phyloP scores from a whole-genome alignment of 1,140 invertebrate species.

The Bathynomus jamesi region DNA sequence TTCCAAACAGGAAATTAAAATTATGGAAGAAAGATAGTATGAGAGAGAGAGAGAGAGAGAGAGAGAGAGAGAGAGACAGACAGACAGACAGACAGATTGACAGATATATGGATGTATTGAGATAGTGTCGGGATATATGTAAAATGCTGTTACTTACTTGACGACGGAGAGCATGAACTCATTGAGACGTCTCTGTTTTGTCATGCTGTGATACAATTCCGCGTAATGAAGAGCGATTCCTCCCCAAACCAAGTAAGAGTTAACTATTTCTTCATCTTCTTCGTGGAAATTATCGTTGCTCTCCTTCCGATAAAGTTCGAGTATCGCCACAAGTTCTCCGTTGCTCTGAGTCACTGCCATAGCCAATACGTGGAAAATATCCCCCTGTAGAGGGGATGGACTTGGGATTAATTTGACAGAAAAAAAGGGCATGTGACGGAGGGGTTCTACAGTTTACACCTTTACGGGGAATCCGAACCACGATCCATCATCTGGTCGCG shows the following conservation, averaged over 20 bases:
- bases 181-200: slow-evolving; percentile 57
- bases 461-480: no score
- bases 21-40: no score
- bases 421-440: not conserved
- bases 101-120: not conserved
- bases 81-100: slow-evolving; percentile 4
- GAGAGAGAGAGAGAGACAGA: not conserved
- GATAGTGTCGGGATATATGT: not conserved
- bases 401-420: no score
- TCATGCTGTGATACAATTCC: slow-evolving; percentile 54
- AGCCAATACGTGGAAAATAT: slow-evolving; percentile 46
- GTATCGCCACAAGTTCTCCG: slow-evolving; percentile 50
- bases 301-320: slow-evolving; percentile 45
- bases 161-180: slow-evolving; percentile 64
- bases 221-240: slow-evolving; percentile 55
- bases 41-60: slow-evolving; percentile 11
- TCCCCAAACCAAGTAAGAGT: slow-evolving; percentile 56
- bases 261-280: slow-evolving; percentile 59
- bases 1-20: no score
- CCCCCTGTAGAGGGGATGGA: slow-evolving; percentile 16
- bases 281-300: slow-evolving; percentile 49
- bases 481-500: no score
- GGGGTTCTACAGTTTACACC: no score
- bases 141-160: slow-evolving; percentile 49
- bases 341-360: slow-evolving; percentile 53